Percentiles rank a stretch among this genome's conserved stretches.
phyloP scores from a whole-genome alignment of 2,113 vertebrate genomes.

The Paratilapia polleni region DNA sequence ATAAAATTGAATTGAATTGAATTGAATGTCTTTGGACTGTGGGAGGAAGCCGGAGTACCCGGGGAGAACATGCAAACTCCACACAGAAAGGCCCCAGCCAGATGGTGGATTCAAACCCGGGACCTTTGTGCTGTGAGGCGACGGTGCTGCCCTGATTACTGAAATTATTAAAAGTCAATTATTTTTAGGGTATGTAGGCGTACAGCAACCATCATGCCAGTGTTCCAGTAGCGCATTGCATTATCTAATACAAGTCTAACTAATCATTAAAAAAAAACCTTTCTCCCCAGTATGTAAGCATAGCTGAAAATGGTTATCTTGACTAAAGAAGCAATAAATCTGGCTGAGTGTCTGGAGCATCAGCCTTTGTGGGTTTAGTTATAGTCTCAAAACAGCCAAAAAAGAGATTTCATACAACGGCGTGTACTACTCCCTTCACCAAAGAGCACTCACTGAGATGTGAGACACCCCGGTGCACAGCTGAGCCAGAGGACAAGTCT shows the following conservation, averaged over 20 bases:
- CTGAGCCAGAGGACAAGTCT: background rate
- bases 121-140: too few relatives aligned
- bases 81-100: too few relatives aligned
- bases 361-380: constrained; percentile 3
- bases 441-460: background rate
- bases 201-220: background rate
- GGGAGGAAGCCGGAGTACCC: too few relatives aligned
- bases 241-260: background rate
- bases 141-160: too few relatives aligned
- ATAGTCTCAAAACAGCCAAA: background rate
- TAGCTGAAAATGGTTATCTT: background rate
- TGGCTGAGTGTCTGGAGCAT: background rate
- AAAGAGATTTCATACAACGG: background rate
- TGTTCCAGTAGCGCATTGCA: background rate
- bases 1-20: too few relatives aligned
- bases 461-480: background rate
- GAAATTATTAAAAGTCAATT: background rate
- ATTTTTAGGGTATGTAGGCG: background rate
- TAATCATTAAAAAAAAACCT: accelerated
- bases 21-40: too few relatives aligned
- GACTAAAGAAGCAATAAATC: background rate
- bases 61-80: too few relatives aligned
- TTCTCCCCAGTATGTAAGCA: background rate
- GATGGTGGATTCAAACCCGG: too few relatives aligned
- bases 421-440: background rate